Base-by-base conservation (phyloP, 2,888 invertebrate species). In the Lycocerus yunnanus region DNA sequence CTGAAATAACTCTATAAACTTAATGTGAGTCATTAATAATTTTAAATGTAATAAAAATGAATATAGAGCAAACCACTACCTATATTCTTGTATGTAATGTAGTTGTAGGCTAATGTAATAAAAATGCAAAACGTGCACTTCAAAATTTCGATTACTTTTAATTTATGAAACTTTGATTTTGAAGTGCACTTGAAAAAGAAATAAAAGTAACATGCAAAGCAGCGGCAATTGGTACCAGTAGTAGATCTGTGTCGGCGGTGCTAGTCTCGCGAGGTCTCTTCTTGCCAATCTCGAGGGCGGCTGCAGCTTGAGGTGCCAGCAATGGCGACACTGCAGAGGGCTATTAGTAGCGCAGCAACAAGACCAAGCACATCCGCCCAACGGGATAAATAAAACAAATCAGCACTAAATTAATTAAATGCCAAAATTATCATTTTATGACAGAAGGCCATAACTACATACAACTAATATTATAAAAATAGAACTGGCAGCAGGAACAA, bases 231-330 rank as follows among this genome's bases (percentile, higher is more conserved):
- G 93, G 95, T 97, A 97, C 97, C 97, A 97, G 96, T 94, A 97
- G 92, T 91, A 95, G 91, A 91, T 95, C 94, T 90, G 94, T 94
- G 90, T 93, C 93, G 89, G 92, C 91, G 90, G 91, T 86, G 84
- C 86, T 85, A 88, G 91, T 89, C 89, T 93, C 93, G 89, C 92
- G 94, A 92, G 96, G 94, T 91, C 97, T 95, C 93, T 97, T 97
- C 95, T 96, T 96, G 93, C 95, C 95, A 90, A 93, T 91, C 92
- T 95, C 95, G 92, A 94, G 91, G 90, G 91, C 90, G 89, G 91
- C 91, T 89, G 93, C 91, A 88, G 91, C 88, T 83, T 85, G 85
- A 78, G 85, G 89, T 90, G 92, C 91, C 91, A 91, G 89, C 88
- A 90, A 90, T 86, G 89, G 88, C 85, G 90, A 88, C 85, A 88